phyloP scores from a whole-genome alignment of 1,140 invertebrate species.

The Halictus rubicundus region DNA sequence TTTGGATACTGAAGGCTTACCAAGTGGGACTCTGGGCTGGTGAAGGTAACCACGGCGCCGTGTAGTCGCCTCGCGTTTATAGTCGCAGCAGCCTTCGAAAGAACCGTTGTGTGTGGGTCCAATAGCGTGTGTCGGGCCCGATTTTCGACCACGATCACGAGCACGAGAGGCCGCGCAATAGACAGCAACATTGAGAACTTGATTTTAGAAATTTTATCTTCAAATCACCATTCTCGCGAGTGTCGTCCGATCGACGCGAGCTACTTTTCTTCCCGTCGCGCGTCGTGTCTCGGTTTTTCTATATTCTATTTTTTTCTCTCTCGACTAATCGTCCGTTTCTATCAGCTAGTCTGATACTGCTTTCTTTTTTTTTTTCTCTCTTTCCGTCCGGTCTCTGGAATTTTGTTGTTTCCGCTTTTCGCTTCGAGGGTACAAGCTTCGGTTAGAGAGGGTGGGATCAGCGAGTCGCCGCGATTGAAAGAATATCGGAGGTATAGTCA shows the following conservation, averaged over 20 bases:
- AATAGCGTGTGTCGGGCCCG: conserved; percentile 60
- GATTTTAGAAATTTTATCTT: conserved; percentile 51
- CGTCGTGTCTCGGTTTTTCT: not conserved
- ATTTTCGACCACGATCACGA: conserved; percentile 50
- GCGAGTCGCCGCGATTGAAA: not conserved
- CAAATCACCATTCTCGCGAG: not conserved
- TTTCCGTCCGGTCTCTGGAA: no score
- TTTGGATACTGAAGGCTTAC: conserved; percentile 79
- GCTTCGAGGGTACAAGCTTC: no score
- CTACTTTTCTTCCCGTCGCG: not conserved
- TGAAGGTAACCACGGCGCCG: conserved; percentile 86
- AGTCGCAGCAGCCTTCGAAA: conserved; percentile 70
- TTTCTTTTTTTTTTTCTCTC: no score
- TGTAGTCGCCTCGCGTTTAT: conserved; percentile 77
- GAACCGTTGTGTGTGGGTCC: conserved; percentile 51
- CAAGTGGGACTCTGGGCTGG: conserved; percentile 85
- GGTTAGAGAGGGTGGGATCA: no score
- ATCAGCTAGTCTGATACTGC: no score
- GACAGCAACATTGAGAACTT: conserved; percentile 62
- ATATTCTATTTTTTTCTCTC: no score
- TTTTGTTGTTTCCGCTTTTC: no score
- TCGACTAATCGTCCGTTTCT: no score
- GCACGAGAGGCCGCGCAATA: conserved; percentile 48
- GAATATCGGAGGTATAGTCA: not conserved
- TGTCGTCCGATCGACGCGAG: no score